Conservation (phyloP, 1,140 invertebrate species). For the Aethina tumida region DNA sequence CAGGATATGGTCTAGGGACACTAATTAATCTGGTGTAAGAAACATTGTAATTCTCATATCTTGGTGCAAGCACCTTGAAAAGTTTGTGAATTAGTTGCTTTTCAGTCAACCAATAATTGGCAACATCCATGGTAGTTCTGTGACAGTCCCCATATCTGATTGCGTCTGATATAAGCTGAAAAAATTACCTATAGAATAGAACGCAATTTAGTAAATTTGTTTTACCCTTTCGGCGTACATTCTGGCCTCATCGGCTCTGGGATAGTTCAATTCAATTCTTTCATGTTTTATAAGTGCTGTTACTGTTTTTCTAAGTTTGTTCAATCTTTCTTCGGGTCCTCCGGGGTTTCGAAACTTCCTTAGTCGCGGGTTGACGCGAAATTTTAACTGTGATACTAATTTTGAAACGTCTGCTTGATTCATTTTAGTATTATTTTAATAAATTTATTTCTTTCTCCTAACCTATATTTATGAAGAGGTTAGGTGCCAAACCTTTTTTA, state of each 20-base stretch:
- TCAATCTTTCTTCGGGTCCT: conserved; percentile 66
- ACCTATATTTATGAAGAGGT: no score
- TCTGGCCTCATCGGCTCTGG: conserved; percentile 70
- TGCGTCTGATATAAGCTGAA: conserved; percentile 83
- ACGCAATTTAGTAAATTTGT: conserved; percentile 10
- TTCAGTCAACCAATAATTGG: conserved; percentile 80
- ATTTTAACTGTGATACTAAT: conserved; percentile 61
- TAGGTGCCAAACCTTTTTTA: no score
- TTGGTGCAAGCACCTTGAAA: conserved; percentile 83
- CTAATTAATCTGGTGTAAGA: conserved; percentile 65
- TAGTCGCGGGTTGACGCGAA: conserved; percentile 47
- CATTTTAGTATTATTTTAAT: conserved; percentile 40
- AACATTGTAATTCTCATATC: conserved; percentile 59
- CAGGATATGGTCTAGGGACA: conserved; percentile 53
- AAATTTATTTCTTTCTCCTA: conserved; percentile 1
- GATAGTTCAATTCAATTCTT: conserved; percentile 71
- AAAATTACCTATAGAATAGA: conserved; percentile 20
- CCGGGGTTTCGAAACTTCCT: conserved; percentile 52
- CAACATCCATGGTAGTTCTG: conserved; percentile 78
- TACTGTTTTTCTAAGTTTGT: conserved; percentile 68
- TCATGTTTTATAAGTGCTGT: conserved; percentile 82
- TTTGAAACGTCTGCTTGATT: conserved; percentile 67
- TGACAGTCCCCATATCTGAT: conserved; percentile 76
- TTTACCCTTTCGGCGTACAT: conserved; percentile 78
- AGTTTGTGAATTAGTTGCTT: conserved; percentile 86